Conservation (phyloP, 2,888 invertebrate species). For the Gerosis bhagava region DNA sequence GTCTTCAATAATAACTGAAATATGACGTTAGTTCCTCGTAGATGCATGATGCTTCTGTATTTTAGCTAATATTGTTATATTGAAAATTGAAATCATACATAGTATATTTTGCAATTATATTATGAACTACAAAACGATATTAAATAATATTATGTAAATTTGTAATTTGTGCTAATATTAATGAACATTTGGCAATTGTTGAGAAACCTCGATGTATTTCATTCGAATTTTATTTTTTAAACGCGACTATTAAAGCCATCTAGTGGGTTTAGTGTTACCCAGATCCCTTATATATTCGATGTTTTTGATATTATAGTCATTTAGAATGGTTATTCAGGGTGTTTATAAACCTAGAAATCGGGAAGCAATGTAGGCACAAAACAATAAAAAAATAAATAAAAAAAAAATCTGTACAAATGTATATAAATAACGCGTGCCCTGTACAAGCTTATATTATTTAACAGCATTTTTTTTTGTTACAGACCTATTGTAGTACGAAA, state of each 20-base stretch:
- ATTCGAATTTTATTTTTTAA: too few relatives aligned
- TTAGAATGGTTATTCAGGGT: constrained; percentile 29
- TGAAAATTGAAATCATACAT: too few relatives aligned
- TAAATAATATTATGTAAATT: too few relatives aligned
- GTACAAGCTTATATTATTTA: constrained; percentile 47
- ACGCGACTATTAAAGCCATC: too few relatives aligned
- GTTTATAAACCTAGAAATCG: constrained; percentile 21
- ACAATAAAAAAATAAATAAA: constrained; percentile 27
- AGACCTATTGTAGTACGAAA: constrained; percentile 31
- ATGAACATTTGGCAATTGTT: too few relatives aligned
- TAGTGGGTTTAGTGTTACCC: neutral
- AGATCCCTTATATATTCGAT: constrained; percentile 4
- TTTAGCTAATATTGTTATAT: too few relatives aligned
- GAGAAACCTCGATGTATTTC: too few relatives aligned
- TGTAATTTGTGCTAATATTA: too few relatives aligned
- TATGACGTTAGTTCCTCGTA: constrained; percentile 8
- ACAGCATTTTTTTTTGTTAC: constrained; percentile 51
- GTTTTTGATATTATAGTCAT: constrained; percentile 19
- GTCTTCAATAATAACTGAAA: too few relatives aligned
- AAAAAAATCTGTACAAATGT: constrained; percentile 60
- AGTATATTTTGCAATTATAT: too few relatives aligned
- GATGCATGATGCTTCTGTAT: constrained; percentile 2
- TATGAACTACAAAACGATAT: too few relatives aligned
- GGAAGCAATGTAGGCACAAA: constrained; percentile 37
- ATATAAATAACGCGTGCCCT: constrained; percentile 50